Conservation (phyloP, 2,888 invertebrate species). For the Xiphydria camelus region DNA sequence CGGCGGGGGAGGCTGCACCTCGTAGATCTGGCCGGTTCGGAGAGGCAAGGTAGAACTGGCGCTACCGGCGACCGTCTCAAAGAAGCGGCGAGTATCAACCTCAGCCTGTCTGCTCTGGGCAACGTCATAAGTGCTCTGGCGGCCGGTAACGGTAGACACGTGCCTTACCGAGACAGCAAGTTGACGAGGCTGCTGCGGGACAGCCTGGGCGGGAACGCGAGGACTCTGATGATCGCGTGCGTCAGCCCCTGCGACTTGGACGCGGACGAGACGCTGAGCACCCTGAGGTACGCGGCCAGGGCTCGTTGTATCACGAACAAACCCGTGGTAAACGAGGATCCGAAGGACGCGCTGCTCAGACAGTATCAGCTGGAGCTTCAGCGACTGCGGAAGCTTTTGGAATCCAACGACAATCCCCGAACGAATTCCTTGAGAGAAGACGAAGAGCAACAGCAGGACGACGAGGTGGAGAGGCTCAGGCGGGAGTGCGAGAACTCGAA, state of each 20-base stretch:
- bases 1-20: conserved; percentile 78
- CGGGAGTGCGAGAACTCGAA: conserved; percentile 46
- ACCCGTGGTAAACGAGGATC: conserved; percentile 86
- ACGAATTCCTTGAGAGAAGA: conserved; percentile 10
- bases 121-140: conserved; percentile 88
- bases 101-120: conserved; percentile 83
- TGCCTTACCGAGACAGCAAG: conserved; percentile 82
- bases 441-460: conserved; percentile 23
- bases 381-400: conserved; percentile 66
- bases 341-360: conserved; percentile 82
- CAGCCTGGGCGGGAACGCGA: conserved; percentile 84
- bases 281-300: conserved; percentile 80
- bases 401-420: conserved; percentile 39
- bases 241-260: conserved; percentile 81
- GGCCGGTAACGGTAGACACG: conserved; percentile 73
- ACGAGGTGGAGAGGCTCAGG: conserved; percentile 40
- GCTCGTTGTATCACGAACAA: conserved; percentile 87
- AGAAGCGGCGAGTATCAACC: conserved; percentile 88
- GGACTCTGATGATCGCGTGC: conserved; percentile 87
- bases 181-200: conserved; percentile 79
- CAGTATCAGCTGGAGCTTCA: conserved; percentile 86
- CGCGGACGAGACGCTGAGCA: conserved; percentile 82
- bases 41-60: conserved; percentile 82
- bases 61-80: conserved; percentile 83
- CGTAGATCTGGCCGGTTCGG: conserved; percentile 88